Conservation (phyloP, 2,797 vertebrate species). For the Morelia viridis region DNA sequence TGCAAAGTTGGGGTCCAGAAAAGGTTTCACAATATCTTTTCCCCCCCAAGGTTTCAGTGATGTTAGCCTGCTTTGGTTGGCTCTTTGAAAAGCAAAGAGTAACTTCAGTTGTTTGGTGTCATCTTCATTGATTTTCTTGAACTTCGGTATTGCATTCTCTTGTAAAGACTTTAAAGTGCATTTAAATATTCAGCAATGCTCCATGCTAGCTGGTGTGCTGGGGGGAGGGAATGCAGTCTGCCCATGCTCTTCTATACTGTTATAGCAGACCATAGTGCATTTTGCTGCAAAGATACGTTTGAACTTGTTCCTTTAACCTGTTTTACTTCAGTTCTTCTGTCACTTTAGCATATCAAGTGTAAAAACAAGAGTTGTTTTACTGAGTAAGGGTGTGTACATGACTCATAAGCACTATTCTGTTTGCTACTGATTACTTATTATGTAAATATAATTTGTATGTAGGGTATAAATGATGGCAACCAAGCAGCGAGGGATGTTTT, state of each 20-base stretch:
- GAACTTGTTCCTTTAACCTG: background rate
- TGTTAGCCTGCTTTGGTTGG: background rate
- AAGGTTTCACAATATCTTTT: background rate
- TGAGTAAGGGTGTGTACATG: background rate
- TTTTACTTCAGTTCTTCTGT: background rate
- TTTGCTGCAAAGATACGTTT: background rate
- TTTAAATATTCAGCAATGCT: background rate
- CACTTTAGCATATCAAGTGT: background rate
- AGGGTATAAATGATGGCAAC: background rate
- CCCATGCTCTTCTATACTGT: background rate
- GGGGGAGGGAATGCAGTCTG: background rate
- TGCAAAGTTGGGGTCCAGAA: background rate
- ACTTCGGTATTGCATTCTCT: background rate
- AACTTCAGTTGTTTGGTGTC: background rate
- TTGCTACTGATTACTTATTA: background rate
- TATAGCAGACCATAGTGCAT: background rate
- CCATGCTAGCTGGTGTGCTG: background rate
- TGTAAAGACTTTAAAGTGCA: background rate
- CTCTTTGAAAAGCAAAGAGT: background rate
- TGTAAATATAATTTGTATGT: background rate
- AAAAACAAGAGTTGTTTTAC: background rate
- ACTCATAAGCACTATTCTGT: background rate
- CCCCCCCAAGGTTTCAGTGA: background rate
- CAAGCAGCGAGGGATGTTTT: background rate
- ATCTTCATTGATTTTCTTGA: background rate